A percentile compares a stretch with the other conserved stretches of the same genome.
These are phyloP conservation scores for Eurystomus gularis DNA, from an alignment of 2,113 vertebrate genomes.

Conservation along the genomic window DNA sequence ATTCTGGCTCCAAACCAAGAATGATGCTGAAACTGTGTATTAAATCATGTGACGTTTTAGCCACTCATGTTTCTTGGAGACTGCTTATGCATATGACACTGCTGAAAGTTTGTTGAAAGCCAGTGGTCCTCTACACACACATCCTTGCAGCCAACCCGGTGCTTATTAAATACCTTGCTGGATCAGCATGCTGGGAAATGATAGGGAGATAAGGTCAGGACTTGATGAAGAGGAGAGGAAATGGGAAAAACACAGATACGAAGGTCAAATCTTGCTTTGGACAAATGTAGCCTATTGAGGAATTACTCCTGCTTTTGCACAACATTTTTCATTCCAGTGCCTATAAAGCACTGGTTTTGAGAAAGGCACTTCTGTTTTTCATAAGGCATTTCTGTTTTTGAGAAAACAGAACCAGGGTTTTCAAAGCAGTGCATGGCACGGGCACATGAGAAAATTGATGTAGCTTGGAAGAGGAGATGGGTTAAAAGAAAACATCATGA, in stretches of 20 bases:
- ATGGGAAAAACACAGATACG: fast-evolving
- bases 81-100: background rate
- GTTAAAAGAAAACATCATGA: background rate
- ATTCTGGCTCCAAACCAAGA: background rate
- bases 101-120: background rate
- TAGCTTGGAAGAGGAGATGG: background rate
- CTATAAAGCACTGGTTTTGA: background rate
- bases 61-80: background rate
- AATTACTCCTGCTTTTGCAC: background rate
- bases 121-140: background rate
- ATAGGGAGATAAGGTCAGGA: background rate
- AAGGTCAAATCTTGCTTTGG: background rate
- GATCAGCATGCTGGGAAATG: background rate
- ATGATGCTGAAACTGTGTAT: background rate
- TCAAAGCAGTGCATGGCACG: background rate
- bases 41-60: background rate
- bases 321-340: background rate
- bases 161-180: background rate
- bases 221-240: background rate
- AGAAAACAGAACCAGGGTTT: background rate
- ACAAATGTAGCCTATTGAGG: background rate
- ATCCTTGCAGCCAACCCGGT: background rate
- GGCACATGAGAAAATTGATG: background rate
- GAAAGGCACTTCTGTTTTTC: background rate
- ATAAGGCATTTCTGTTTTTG: too few relatives aligned